Percentiles rank a stretch among this genome's conserved stretches.
Evolutionary conservation across 2,113 vertebrate genomes (phyloP).

Genomic region (Sarotherodon lohbergeri): DNA sequence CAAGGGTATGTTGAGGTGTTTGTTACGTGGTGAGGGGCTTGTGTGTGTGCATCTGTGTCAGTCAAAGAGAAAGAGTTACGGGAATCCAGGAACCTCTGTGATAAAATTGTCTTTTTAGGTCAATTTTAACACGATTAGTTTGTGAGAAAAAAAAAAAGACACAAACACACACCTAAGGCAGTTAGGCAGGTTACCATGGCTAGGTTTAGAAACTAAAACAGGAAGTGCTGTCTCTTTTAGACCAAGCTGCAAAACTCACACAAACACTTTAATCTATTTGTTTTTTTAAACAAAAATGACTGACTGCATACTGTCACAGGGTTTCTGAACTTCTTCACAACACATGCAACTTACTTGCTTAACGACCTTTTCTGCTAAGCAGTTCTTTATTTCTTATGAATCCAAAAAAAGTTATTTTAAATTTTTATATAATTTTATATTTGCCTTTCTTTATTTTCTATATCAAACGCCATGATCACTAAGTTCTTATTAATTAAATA

Average conservation of each 20-base stretch:
- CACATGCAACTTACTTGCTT: not conserved
- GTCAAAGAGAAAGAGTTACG: not conserved
- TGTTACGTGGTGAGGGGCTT: not conserved
- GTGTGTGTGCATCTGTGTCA: not conserved
- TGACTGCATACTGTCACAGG: not conserved
- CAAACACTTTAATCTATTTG: not conserved
- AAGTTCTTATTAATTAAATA: not conserved
- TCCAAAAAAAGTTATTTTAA: not conserved
- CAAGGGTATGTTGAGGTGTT: not conserved
- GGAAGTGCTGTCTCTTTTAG: conserved; percentile 18
- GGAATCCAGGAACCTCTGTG: not conserved
- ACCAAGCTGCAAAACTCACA: conserved; percentile 25
- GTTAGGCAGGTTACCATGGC: conserved; percentile 34
- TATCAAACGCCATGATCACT: not conserved
- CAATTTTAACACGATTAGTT: conserved; percentile 16
- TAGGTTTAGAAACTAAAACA: conserved; percentile 7
- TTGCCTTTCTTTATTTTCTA: not conserved
- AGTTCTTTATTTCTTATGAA: not conserved
- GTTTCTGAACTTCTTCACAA: not conserved
- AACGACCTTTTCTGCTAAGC: not conserved
- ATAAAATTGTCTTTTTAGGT: not conserved
- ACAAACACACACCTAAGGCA: not conserved
- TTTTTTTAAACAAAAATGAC: not conserved
- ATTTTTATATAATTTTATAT: not conserved
- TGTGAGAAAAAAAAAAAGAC: not conserved